Base-by-base conservation (phyloP, 2,113 vertebrate species). In the Bufo gargarizans region DNA sequence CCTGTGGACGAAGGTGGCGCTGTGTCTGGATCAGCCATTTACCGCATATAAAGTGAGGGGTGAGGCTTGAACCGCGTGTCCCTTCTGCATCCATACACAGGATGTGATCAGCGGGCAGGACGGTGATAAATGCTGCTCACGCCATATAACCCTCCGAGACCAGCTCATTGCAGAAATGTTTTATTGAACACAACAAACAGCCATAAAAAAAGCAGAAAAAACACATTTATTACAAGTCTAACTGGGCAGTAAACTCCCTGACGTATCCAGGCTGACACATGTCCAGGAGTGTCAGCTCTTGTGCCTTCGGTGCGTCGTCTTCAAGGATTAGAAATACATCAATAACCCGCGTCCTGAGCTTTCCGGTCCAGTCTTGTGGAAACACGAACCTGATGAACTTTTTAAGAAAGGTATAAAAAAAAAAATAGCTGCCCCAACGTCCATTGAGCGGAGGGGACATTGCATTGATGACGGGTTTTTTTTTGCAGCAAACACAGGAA, bases 131-230 rank as follows among this genome's bases (percentile, higher is more conserved):
- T 33, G 33, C 33, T 33, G 33, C 33, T 33, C 33, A 33, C 33
- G 33, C 17, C 47, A 63, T 20, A 13, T n/a, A 86, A 86, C 50
- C 0, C 55, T 7, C 1, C 6, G 33, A 9, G 49, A 63, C 58
- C 33, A 12, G 63, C 22, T 43, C 9, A 77, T 83, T 88, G 80
- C 87, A 63, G 71, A 88, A 88, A 83, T 88, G 80, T 77, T 88
- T 88, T 88, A 88, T 88, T 88, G 56, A 88, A 88, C 87, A 88
- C 81, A 84, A 88, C 86, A 71, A 81, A 86, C 77, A 81, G 69
- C 67, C 63, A 88, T 88, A 88, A 84, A 81, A 85, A 88, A 82
- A 83, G 43, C 72, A 77, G 49, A 76, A 82, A 77, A 74, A 47
- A 77, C 59, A 86, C 63, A 43, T 22, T 13, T 33, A 79, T 14